Percentiles rank a stretch among this genome's conserved stretches.
These are phyloP conservation scores for Andrena trimmerana DNA, from an alignment of 2,888 invertebrate genomes.

Conservation along the genomic window DNA sequence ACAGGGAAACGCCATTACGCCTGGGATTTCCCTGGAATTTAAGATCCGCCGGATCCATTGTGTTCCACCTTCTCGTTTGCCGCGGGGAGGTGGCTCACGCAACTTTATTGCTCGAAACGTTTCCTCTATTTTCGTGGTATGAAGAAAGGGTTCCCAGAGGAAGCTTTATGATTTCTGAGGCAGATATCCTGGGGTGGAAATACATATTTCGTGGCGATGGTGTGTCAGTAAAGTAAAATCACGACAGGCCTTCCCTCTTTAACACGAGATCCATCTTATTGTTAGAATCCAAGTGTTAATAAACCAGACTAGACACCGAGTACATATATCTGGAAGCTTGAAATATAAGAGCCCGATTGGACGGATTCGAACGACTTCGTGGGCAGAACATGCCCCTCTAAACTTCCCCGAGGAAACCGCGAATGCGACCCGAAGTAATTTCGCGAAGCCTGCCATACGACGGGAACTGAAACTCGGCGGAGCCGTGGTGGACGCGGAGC, in stretches of 20 bases:
- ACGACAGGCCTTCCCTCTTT: too few species aligned
- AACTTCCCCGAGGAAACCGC: constrained; percentile 2
- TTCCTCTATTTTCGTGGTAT: not conserved
- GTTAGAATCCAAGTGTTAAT: too few species aligned
- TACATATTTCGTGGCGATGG: not conserved
- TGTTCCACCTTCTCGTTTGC: not conserved
- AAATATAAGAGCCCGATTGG: not conserved
- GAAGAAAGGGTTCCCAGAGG: not conserved
- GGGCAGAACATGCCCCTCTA: not conserved
- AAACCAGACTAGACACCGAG: too few species aligned
- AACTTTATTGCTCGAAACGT: constrained; percentile 35
- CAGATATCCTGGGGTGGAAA: not conserved
- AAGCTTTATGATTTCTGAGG: not conserved
- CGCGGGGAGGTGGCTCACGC: constrained; percentile 1
- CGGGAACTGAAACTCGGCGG: constrained; percentile 15
- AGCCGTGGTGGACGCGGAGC: constrained; percentile 15
- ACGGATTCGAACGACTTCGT: not conserved
- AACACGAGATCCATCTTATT: too few species aligned
- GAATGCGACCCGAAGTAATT: constrained; percentile 18
- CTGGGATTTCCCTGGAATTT: constrained; percentile 32
- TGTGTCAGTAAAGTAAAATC: not conserved
- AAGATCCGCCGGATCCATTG: constrained; percentile 22
- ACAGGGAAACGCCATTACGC: constrained; percentile 46
- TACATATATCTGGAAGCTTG: too few species aligned
- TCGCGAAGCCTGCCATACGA: constrained; percentile 2